phyloP scores from a whole-genome alignment of 2,113 vertebrate genomes.

The Kryptolebias marmoratus region DNA sequence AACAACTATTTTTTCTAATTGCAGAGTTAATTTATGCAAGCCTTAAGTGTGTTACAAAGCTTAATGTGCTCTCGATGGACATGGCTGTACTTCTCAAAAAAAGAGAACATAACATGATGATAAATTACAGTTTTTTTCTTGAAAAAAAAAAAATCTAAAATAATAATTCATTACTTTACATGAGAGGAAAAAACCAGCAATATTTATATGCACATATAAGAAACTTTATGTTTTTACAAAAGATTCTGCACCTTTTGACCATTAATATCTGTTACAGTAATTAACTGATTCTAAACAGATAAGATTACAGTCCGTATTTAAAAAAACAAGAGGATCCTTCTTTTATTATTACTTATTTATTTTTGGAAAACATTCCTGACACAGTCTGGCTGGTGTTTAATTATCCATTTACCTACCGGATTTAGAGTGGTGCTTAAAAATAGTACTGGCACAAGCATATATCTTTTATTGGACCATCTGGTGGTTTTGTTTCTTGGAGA shows the following conservation, averaged over 20 bases:
- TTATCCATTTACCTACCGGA: conserved; percentile 54
- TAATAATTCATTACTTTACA: conserved; percentile 5
- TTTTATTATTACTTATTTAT: neutral
- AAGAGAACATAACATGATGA: conserved; percentile 9
- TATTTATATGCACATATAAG: too few relatives aligned
- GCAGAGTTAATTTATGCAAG: conserved; percentile 18
- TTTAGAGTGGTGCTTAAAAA: conserved; percentile 57
- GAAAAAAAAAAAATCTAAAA: conserved; percentile 5
- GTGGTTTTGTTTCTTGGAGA: conserved; percentile 60
- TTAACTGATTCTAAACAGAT: neutral
- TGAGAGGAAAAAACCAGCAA: neutral
- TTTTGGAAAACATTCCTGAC: conserved; percentile 6
- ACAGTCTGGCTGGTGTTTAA: conserved; percentile 28
- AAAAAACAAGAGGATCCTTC: neutral
- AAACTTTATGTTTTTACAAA: neutral
- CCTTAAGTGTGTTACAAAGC: conserved; percentile 29
- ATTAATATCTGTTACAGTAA: neutral
- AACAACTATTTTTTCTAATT: conserved; percentile 13
- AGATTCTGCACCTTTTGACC: neutral
- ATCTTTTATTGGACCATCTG: conserved; percentile 76
- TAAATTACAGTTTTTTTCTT: neutral
- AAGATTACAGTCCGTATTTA: neutral
- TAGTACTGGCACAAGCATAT: conserved; percentile 46
- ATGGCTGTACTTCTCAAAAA: conserved; percentile 2
- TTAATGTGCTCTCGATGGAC: conserved; percentile 22